Evolutionary conservation across 2,113 vertebrate genomes (phyloP), one percentile per base, ranked within the genome.

Genomic region (Strix aluco): DNA sequence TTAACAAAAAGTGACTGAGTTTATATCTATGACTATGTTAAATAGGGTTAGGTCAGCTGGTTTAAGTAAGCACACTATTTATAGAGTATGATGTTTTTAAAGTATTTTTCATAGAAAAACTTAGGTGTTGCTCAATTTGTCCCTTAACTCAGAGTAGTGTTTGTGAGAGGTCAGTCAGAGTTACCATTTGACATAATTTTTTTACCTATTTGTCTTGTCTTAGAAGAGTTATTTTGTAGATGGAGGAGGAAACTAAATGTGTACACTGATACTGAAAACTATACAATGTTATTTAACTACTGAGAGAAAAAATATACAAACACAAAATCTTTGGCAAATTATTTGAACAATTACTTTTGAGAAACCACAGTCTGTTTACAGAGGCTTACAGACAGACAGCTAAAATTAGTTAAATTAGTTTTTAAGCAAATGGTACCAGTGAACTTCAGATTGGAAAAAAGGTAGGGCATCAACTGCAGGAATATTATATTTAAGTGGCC

Each of bases 1-100:
- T 95, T 91, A 96, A 97, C 74, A 83, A 90, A 91, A 95, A 96
- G 42, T 85, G 95, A 95, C 57, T 77, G 63, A 81, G 62, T 81
- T 96, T 92, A 87, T 58, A 93, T 94, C 8, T 38, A 75, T 62
- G 85, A 86, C 91, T 82, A 47, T 92, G 91, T 91, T 96, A 97
- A 95, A 93, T 78, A 87, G 96, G 62, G 90, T 85, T 95, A 96
- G 86, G 81, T 92, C 81, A 94, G 84, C 84, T 86, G 70, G 58
- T 95, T 94, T 95, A 91, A 97, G 58, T 36, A 83, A 78, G 42
- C 26, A 49, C 7, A 10, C 70, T 78, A 69, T 90, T 89, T 83
- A 89, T 95, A 80, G 55, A 58, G 19, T 73, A 36, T 34, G 36
- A 5, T 86, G 59, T 5, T 59, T 55, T 66, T 57, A 65, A 81